Conservation (phyloP, 2,888 invertebrate genomes). For the Hypselothyrea guttata region DNA sequence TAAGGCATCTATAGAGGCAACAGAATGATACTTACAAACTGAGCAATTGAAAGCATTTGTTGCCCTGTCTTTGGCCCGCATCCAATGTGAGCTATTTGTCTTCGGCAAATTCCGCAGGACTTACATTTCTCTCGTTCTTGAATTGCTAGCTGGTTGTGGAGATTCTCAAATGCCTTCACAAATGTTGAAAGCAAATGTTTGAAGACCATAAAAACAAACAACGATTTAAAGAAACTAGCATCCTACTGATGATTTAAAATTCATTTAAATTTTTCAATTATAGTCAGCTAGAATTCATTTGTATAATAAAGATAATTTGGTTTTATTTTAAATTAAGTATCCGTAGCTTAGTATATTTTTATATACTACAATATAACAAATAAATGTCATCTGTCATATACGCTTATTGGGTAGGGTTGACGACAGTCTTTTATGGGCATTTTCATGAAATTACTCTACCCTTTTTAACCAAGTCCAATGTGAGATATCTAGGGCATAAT, state of each 20-base stretch:
- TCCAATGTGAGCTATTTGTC: constrained; percentile 48
- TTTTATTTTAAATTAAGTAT: too few relatives aligned
- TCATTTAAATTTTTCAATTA: too few relatives aligned
- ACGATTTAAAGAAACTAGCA: too few relatives aligned
- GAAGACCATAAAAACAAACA: too few relatives aligned
- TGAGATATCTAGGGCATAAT: constrained; percentile 30
- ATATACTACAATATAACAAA: too few relatives aligned
- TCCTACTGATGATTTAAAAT: too few relatives aligned
- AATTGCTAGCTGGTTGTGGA: not conserved
- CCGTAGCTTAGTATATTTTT: too few relatives aligned
- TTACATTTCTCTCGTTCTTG: constrained; percentile 10
- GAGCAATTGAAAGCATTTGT: not conserved
- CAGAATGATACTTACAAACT: not conserved
- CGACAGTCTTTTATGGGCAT: not conserved
- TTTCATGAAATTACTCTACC: not conserved
- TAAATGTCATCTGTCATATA: too few relatives aligned
- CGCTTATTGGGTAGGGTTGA: too few relatives aligned
- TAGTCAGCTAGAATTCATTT: too few relatives aligned
- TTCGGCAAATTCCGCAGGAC: constrained; percentile 36
- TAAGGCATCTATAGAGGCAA: not conserved
- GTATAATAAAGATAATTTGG: too few relatives aligned
- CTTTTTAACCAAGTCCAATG: not conserved
- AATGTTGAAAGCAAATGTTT: too few relatives aligned
- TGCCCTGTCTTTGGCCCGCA: constrained; percentile 36
- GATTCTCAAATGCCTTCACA: not conserved